Percentiles rank a stretch among this genome's conserved stretches.
Evolutionary conservation across 2,797 vertebrate genomes (phyloP).

Genomic region (Thalassophryne amazonica): DNA sequence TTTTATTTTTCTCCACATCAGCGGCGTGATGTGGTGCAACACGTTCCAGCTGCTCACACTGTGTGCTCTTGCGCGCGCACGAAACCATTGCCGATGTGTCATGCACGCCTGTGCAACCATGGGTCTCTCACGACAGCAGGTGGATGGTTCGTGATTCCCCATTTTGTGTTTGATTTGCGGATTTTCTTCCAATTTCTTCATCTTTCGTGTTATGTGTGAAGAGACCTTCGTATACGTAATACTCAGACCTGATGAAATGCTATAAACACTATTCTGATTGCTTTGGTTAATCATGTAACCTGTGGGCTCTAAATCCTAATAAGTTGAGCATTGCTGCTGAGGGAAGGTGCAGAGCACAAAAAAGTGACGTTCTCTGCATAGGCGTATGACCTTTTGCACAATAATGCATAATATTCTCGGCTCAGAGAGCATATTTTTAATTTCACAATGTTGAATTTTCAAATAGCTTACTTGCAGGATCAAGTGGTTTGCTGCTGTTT

Average conservation of each 20-base stretch:
- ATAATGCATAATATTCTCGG: slow-evolving; percentile 36
- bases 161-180: too few relatives aligned
- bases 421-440: slow-evolving; percentile 54
- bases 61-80: too few relatives aligned
- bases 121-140: too few relatives aligned
- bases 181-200: too few relatives aligned
- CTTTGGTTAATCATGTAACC: slow-evolving; percentile 30
- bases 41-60: too few relatives aligned
- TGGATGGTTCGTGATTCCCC: too few relatives aligned
- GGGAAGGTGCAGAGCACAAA: slow-evolving; percentile 16
- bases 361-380: slow-evolving; percentile 16
- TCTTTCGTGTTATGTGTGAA: too few relatives aligned
- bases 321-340: slow-evolving; percentile 7
- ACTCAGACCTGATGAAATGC: not conserved
- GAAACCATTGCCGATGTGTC: too few relatives aligned
- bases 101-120: too few relatives aligned
- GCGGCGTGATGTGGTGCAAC: too few relatives aligned
- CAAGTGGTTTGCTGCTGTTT: slow-evolving; percentile 46
- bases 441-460: slow-evolving; percentile 56
- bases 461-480: slow-evolving; percentile 30
- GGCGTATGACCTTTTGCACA: slow-evolving; percentile 48
- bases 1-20: too few relatives aligned
- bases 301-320: slow-evolving; percentile 37
- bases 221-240: too few relatives aligned
- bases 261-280: slow-evolving; percentile 11